These are phyloP conservation scores for Drosophila lini DNA, from an alignment of 1,140 invertebrate genomes.

Conservation along the genomic window DNA sequence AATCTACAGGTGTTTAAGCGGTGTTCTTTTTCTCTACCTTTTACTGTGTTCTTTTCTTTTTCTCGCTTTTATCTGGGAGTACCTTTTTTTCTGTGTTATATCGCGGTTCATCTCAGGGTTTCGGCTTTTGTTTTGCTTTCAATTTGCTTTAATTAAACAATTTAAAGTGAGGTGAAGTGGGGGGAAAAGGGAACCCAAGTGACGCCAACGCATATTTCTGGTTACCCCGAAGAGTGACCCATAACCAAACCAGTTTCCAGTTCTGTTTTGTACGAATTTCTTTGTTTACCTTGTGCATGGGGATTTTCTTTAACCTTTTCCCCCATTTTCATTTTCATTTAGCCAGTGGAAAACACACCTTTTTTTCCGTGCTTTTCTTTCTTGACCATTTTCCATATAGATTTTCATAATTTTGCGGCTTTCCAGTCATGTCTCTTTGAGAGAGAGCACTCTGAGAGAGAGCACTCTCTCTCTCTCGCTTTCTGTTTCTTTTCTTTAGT, in stretches of 20 bases:
- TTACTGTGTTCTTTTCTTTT: background rate
- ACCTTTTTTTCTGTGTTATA: slow-evolving; percentile 38
- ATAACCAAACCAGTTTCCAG: slow-evolving; percentile 72
- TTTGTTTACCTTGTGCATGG: slow-evolving; percentile 51
- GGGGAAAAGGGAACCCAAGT: slow-evolving; percentile 12
- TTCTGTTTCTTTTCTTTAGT: background rate
- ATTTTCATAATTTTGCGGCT: slow-evolving; percentile 74
- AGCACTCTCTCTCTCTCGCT: background rate
- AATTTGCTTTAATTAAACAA: slow-evolving; percentile 72
- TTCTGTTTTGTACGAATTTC: slow-evolving; percentile 50
- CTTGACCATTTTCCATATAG: slow-evolving; percentile 73
- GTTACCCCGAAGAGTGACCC: slow-evolving; percentile 30
- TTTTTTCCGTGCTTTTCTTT: slow-evolving; percentile 43
- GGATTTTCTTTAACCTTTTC: slow-evolving; percentile 48
- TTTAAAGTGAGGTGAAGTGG: slow-evolving; percentile 47
- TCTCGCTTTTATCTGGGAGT: slow-evolving; percentile 4
- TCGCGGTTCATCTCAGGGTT: slow-evolving; percentile 15
- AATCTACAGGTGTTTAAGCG: slow-evolving; percentile 50
- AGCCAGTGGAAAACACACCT: slow-evolving; percentile 35
- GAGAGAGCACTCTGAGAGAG: too few relatives aligned
- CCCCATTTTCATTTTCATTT: slow-evolving; percentile 57
- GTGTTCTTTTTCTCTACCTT: slow-evolving; percentile 12
- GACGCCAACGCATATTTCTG: slow-evolving; percentile 32
- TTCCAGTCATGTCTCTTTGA: slow-evolving; percentile 53
- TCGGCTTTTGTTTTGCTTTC: slow-evolving; percentile 59